Conservation (phyloP, 2,797 vertebrate species). For the Coregonus sp. region DNA sequence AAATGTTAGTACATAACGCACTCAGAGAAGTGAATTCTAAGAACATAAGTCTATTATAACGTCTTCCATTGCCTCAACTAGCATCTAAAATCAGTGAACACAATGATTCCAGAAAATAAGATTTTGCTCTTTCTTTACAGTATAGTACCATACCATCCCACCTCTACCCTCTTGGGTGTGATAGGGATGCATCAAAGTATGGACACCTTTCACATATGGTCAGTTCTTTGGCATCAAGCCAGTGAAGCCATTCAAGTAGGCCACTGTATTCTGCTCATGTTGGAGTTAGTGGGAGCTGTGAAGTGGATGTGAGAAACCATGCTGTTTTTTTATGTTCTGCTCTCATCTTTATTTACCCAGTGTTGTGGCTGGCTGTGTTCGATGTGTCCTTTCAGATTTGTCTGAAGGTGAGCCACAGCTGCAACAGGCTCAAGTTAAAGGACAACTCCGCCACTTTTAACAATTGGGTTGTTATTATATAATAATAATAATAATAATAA, state of each 20-base stretch:
- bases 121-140: neutral
- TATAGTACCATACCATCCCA: neutral
- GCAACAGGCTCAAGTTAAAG: neutral
- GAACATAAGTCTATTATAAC: neutral
- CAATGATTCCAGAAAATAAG: neutral
- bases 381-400: neutral
- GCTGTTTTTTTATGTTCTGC: neutral
- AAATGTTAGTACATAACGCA: neutral
- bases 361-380: neutral
- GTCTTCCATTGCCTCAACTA: neutral
- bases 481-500: too few species aligned
- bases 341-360: conserved; percentile 1
- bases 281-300: neutral
- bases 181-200: neutral
- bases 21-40: neutral
- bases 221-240: neutral
- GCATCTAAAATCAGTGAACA: neutral
- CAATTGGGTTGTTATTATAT: too few species aligned
- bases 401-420: neutral
- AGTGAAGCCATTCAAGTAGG: neutral
- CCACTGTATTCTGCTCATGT: neutral
- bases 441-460: too few species aligned
- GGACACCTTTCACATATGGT: neutral
- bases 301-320: neutral
- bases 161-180: neutral